Percentiles rank a stretch among this genome's conserved stretches.
phyloP scores from a whole-genome alignment of 2,113 vertebrate species.

The Cettia cetti region DNA sequence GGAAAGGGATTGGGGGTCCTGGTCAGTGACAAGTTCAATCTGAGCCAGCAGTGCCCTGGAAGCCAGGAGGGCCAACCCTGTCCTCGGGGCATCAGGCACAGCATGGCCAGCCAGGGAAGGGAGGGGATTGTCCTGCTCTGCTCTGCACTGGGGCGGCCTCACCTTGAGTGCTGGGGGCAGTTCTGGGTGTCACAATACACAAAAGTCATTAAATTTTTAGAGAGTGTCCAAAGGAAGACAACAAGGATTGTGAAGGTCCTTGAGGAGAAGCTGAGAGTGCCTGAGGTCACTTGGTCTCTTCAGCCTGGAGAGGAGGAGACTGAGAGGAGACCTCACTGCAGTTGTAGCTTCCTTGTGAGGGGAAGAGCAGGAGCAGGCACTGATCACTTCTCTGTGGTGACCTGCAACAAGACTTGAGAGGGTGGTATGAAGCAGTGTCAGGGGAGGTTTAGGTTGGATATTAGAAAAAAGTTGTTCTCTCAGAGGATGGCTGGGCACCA shows the following conservation, averaged over 20 bases:
- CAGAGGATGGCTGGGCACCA: not conserved
- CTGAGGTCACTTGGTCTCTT: not conserved
- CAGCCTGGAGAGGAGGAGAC: not conserved
- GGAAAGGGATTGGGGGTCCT: not conserved
- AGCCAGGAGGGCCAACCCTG: not conserved
- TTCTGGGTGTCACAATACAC: not conserved
- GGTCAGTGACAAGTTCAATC: rapidly evolving
- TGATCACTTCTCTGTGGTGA: not conserved
- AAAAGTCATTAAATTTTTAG: rapidly evolving
- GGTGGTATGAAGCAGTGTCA: not conserved
- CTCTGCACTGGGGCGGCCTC: not conserved
- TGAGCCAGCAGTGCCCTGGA: not conserved
- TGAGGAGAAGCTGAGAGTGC: not conserved
- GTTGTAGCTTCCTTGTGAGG: rapidly evolving
- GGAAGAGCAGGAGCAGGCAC: rapidly evolving
- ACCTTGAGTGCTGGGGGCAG: not conserved
- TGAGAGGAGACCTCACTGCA: not conserved
- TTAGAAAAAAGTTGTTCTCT: not conserved
- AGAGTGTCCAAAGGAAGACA: not conserved
- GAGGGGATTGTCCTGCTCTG: not conserved
- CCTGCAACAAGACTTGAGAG: rapidly evolving
- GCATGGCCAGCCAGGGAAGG: rapidly evolving
- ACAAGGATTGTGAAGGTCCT: not conserved
- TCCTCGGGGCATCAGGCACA: not conserved
- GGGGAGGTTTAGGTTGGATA: not conserved